Percentiles rank a stretch among this genome's conserved stretches.
These are phyloP conservation scores for Drosophila kambysellisi DNA, from an alignment of 2,888 invertebrate genomes.

Conservation along the genomic window DNA sequence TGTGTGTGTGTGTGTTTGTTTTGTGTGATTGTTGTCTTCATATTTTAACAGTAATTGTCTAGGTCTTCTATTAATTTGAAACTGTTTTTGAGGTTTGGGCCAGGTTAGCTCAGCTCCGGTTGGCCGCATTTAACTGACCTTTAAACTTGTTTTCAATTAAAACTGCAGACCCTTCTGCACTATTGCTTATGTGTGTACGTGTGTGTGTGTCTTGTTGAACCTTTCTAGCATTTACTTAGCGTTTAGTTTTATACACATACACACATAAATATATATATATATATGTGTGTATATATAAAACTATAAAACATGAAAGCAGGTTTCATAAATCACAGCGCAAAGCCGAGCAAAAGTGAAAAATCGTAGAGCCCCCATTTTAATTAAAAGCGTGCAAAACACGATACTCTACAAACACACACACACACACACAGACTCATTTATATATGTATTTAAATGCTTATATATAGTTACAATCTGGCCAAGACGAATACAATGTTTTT, in stretches of 20 bases:
- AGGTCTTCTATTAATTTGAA: constrained; percentile 17
- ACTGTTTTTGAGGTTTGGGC: constrained; percentile 36
- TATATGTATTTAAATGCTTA: constrained; percentile 10
- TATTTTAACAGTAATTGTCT: constrained; percentile 55
- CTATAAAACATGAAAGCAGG: constrained; percentile 79
- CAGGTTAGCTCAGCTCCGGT: constrained; percentile 35
- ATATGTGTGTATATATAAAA: constrained; percentile 33
- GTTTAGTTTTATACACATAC: constrained; percentile 62
- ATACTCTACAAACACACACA: constrained; percentile 62
- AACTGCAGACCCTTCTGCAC: constrained; percentile 49
- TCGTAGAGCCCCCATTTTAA: constrained; percentile 78
- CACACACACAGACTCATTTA: constrained; percentile 23
- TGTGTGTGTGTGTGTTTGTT: constrained; percentile 11
- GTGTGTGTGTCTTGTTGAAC: constrained; percentile 40
- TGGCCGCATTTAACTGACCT: constrained; percentile 68
- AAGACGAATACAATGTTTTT: constrained; percentile 70
- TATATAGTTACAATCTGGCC: constrained; percentile 40
- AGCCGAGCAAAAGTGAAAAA: constrained; percentile 77
- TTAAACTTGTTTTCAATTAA: constrained; percentile 77
- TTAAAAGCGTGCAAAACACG: constrained; percentile 81
- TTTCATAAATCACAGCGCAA: constrained; percentile 77
- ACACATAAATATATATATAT: neutral
- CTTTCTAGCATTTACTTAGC: constrained; percentile 76
- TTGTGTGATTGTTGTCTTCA: constrained; percentile 44
- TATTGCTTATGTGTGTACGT: constrained; percentile 14